Conservation (phyloP, 2,888 invertebrate genomes). For the Amphipyra tragopoginis region DNA sequence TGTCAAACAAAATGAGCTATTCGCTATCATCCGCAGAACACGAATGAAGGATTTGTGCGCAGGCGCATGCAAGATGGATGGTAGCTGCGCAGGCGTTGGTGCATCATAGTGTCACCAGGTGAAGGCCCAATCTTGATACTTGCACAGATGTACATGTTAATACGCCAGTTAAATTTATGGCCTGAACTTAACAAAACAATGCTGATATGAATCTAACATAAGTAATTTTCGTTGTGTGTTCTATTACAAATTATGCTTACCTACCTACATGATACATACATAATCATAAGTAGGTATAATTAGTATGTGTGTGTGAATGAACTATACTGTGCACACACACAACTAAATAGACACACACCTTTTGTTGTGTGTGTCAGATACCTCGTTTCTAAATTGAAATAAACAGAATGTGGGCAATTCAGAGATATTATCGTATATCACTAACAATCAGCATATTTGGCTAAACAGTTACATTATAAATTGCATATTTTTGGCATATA, state of each 20-base stretch:
- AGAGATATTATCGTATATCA: conserved; percentile 45
- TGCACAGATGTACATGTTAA: conserved; percentile 50
- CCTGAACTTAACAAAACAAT: conserved; percentile 54
- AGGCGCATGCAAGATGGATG: conserved; percentile 53
- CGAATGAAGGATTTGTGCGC: conserved; percentile 50
- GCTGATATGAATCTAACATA: conserved; percentile 51
- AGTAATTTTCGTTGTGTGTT: conserved; percentile 46
- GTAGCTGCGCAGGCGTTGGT: conserved; percentile 43
- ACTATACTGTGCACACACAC: conserved; percentile 2
- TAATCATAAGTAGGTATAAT: conserved; percentile 7
- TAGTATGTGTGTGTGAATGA: conserved; percentile 12
- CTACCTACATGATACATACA: conserved; percentile 16
- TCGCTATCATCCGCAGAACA: conserved; percentile 43
- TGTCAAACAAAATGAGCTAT: conserved; percentile 40
- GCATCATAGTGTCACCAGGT: conserved; percentile 54
- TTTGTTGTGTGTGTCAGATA: conserved; percentile 11
- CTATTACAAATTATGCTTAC: conserved; percentile 42
- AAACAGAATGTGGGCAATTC: conserved; percentile 33
- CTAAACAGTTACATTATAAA: conserved; percentile 30
- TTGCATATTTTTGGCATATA: conserved; percentile 34
- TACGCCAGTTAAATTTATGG: conserved; percentile 50
- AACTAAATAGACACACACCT: background rate
- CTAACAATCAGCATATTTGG: conserved; percentile 41
- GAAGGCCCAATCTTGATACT: conserved; percentile 54
- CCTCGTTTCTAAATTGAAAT: conserved; percentile 35